phyloP scores from a whole-genome alignment of 2,888 invertebrate species.

The Incurvaria masculella region DNA sequence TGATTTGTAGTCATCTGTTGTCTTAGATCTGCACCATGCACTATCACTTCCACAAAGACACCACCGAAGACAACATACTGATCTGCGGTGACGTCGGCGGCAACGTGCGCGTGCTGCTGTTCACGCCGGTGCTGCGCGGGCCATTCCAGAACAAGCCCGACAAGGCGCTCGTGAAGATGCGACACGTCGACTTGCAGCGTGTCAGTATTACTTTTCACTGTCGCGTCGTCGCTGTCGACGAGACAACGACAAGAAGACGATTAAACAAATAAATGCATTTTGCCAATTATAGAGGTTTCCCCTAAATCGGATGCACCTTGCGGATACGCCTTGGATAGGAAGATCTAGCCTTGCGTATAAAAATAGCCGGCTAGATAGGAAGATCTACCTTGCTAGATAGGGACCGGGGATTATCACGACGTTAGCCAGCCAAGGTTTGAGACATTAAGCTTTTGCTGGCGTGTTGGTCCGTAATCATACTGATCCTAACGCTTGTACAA shows the following conservation, averaged over 20 bases:
- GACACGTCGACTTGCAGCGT: conserved; percentile 56
- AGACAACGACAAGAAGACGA: no score
- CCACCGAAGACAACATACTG: conserved; percentile 59
- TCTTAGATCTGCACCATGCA: conserved; percentile 44
- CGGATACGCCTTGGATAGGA: no score
- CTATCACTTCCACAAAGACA: conserved; percentile 59
- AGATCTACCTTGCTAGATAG: no score
- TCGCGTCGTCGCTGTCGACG: not conserved
- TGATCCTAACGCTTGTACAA: conserved; percentile 11
- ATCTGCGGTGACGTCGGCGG: conserved; percentile 75
- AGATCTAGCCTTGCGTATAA: no score
- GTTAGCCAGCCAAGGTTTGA: no score
- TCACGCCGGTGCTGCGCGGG: conserved; percentile 60
- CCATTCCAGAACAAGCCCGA: conserved; percentile 69
- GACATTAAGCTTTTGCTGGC: no score
- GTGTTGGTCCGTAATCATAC: no score
- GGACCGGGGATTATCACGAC: no score
- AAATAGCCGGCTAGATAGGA: no score
- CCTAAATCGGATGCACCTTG: no score
- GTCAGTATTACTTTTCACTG: conserved; percentile 21
- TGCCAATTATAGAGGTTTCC: no score
- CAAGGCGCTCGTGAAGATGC: conserved; percentile 53
- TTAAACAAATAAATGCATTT: no score
- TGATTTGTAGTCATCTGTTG: not conserved
- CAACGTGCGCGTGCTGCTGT: conserved; percentile 61